Percentiles rank a stretch among this genome's conserved stretches.
phyloP scores from a whole-genome alignment of 2,888 invertebrate genomes.

The Tribolium freemani region DNA sequence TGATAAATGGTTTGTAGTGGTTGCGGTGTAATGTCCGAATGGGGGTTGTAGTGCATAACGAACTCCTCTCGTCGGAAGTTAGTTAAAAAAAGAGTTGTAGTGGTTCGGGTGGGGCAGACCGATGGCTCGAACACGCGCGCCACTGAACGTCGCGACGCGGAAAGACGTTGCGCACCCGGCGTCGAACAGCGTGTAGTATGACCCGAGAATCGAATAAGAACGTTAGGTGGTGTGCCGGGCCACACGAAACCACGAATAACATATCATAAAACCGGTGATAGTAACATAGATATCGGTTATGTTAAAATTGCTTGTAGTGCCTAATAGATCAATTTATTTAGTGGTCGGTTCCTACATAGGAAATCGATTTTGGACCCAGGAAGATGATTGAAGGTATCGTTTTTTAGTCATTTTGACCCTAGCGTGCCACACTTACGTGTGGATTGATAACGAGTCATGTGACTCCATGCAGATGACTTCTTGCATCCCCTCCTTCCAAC shows the following conservation, averaged over 20 bases:
- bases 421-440: conserved; percentile 29
- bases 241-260: conserved; percentile 57
- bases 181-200: conserved; percentile 63
- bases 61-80: not conserved
- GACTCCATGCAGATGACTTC: conserved; percentile 29
- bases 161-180: conserved; percentile 60
- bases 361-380: conserved; percentile 45
- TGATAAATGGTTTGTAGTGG: not conserved
- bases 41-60: not conserved
- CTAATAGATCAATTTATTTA: conserved; percentile 52
- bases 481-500: conserved; percentile 6
- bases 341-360: conserved; percentile 49
- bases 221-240: conserved; percentile 58
- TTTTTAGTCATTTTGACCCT: conserved; percentile 24
- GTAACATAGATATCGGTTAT: conserved; percentile 46
- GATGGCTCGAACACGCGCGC: conserved; percentile 52
- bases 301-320: conserved; percentile 56
- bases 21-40: not conserved
- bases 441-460: conserved; percentile 40
- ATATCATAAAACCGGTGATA: conserved; percentile 60
- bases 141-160: conserved; percentile 58
- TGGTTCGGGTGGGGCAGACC: conserved; percentile 46
- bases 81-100: not conserved
- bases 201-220: conserved; percentile 60
- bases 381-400: conserved; percentile 50